Conservation (phyloP, 2,113 vertebrate genomes). For the Echinops telfairi region DNA sequence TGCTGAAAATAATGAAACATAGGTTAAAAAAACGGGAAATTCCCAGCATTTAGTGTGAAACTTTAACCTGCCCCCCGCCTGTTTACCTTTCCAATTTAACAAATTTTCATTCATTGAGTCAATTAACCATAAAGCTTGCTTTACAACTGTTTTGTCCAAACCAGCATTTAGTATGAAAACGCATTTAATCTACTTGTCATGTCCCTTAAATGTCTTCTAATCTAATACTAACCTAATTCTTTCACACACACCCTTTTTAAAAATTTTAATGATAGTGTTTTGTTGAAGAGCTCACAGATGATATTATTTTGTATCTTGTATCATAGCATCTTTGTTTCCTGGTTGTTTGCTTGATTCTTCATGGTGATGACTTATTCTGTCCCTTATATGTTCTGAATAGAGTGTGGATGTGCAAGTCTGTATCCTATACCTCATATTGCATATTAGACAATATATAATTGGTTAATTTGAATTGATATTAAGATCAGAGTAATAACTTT, state of each 20-base stretch:
- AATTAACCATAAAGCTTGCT: not conserved
- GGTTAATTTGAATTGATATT: not conserved
- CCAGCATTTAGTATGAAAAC: not conserved
- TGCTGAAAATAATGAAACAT: slow-evolving; percentile 30
- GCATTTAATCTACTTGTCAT: not conserved
- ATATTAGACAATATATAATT: not conserved
- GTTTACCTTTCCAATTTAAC: not conserved
- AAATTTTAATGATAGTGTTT: not conserved
- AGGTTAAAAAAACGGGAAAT: not conserved
- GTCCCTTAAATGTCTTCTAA: not conserved
- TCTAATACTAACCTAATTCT: not conserved
- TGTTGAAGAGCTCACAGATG: not conserved
- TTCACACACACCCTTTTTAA: not conserved
- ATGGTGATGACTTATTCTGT: not conserved
- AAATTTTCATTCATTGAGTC: not conserved
- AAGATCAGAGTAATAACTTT: not conserved
- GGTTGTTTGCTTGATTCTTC: not conserved
- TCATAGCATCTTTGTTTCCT: not conserved
- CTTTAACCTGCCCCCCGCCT: not conserved
- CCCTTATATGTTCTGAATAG: not conserved
- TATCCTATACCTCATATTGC: not conserved
- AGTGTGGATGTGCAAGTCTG: not conserved
- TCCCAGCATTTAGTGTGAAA: not conserved
- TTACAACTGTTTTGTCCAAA: slow-evolving; percentile 18
- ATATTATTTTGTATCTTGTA: not conserved